phyloP scores from a whole-genome alignment of 2,888 invertebrate genomes.

The Portevinia maculata region DNA sequence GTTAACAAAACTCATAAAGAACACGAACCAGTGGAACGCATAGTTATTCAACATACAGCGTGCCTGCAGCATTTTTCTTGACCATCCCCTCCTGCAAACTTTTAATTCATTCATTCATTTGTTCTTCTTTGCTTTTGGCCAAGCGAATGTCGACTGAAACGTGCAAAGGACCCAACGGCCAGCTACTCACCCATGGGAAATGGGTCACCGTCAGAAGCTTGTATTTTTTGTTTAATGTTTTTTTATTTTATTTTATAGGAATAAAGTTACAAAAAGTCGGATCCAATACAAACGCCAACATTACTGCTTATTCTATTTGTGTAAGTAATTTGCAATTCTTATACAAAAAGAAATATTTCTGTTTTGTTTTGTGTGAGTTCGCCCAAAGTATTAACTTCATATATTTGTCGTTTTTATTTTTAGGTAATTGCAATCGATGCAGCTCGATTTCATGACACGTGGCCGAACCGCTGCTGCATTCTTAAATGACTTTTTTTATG shows the following conservation, averaged over 20 bases:
- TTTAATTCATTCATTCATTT: conserved; percentile 45
- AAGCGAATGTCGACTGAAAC: conserved; percentile 32
- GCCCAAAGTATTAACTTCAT: too few species aligned
- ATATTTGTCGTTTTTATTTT: too few species aligned
- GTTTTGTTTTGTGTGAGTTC: too few species aligned
- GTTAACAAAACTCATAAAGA: conserved; percentile 34
- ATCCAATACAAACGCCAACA: conserved; percentile 9
- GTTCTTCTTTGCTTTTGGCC: conserved; percentile 21
- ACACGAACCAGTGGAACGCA: conserved; percentile 17
- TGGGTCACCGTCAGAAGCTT: conserved; percentile 43
- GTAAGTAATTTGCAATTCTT: conserved; percentile 29
- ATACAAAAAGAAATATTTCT: background rate
- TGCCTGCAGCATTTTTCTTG: conserved; percentile 43
- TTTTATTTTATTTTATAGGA: too few species aligned
- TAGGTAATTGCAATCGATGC: too few species aligned
- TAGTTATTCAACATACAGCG: conserved; percentile 34
- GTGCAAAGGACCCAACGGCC: conserved; percentile 31
- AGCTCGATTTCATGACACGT: too few species aligned
- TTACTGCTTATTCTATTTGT: conserved; percentile 42
- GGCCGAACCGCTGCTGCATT: too few species aligned
- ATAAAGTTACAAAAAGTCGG: conserved; percentile 14
- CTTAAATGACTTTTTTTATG: too few species aligned
- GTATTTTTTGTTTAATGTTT: conserved; percentile 14
- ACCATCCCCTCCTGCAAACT: conserved; percentile 26
- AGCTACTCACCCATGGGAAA: conserved; percentile 45